Evolutionary conservation across 2,888 invertebrate species (phyloP).

Genomic region (Drosophila vallismaia): DNA sequence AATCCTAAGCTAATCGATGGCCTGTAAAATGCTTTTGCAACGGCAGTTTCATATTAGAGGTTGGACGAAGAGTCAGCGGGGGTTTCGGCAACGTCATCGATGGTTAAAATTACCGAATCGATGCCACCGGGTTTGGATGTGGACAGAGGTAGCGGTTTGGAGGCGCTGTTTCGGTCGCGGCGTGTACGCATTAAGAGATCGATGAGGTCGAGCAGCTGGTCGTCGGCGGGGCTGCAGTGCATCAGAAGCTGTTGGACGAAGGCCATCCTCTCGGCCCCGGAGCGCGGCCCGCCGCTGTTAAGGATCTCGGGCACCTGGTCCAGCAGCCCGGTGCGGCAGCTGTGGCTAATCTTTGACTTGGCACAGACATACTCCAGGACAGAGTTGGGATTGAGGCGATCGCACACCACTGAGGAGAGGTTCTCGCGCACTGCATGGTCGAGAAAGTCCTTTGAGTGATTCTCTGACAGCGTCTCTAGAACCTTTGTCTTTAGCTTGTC

Average conservation of each 20-base stretch:
- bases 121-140: background rate
- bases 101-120: background rate
- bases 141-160: background rate
- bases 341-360: constrained; percentile 81
- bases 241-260: constrained; percentile 72
- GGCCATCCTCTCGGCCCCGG: constrained; percentile 68
- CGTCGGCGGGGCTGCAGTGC: constrained; percentile 67
- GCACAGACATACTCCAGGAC: constrained; percentile 82
- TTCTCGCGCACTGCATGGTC: constrained; percentile 83
- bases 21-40: background rate
- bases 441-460: constrained; percentile 83
- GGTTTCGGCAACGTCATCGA: constrained; percentile 79
- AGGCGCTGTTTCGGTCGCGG: constrained; percentile 36
- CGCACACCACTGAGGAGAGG: constrained; percentile 83
- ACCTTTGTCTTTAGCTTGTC: constrained; percentile 79
- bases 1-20: constrained; percentile 1
- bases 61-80: constrained; percentile 82
- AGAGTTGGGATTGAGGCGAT: constrained; percentile 81
- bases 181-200: constrained; percentile 70
- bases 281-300: constrained; percentile 68
- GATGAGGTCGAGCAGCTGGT: constrained; percentile 77
- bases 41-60: constrained; percentile 53
- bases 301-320: constrained; percentile 78
- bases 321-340: constrained; percentile 75
- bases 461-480: constrained; percentile 82